Conservation (phyloP, 1,140 invertebrate genomes). For the Cephus cinctus region DNA sequence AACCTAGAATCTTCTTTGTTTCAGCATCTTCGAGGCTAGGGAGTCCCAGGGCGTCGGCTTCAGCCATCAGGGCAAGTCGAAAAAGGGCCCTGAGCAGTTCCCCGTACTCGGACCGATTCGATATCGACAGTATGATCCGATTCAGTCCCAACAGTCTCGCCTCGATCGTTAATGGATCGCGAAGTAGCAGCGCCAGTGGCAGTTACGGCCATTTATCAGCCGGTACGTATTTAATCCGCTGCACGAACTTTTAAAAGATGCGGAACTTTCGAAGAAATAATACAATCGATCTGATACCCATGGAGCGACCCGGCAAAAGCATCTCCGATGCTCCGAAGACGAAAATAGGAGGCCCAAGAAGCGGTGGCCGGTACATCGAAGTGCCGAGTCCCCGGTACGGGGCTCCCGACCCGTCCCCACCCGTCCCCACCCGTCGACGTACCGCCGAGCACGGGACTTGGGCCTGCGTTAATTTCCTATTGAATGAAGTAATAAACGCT, state of each 20-base stretch:
- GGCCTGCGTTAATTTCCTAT: conserved; percentile 18
- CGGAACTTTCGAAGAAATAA: no score
- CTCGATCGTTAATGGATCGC: conserved; percentile 86
- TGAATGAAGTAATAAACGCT: conserved; percentile 42
- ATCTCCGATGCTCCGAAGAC: no score
- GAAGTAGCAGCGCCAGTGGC: conserved; percentile 83
- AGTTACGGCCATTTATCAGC: conserved; percentile 93
- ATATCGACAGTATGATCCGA: conserved; percentile 92
- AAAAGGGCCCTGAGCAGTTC: conserved; percentile 92
- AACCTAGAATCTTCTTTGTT: conserved; percentile 10
- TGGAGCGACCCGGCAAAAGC: no score
- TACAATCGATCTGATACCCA: no score
- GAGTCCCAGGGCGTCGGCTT: conserved; percentile 63
- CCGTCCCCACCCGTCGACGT: neutral
- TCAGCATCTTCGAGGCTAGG: conserved; percentile 70
- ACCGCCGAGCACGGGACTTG: neutral
- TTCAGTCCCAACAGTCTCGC: conserved; percentile 92
- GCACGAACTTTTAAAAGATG: no score
- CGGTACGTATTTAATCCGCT: conserved; percentile 66
- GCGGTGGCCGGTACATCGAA: neutral
- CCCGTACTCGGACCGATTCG: conserved; percentile 91
- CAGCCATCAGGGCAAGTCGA: conserved; percentile 68
- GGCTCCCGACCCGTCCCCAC: neutral
- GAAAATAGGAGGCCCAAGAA: no score
- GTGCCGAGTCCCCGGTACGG: neutral